Base-by-base conservation (phyloP, 2,888 invertebrate species). In the Lissocephala sabroskyi region DNA sequence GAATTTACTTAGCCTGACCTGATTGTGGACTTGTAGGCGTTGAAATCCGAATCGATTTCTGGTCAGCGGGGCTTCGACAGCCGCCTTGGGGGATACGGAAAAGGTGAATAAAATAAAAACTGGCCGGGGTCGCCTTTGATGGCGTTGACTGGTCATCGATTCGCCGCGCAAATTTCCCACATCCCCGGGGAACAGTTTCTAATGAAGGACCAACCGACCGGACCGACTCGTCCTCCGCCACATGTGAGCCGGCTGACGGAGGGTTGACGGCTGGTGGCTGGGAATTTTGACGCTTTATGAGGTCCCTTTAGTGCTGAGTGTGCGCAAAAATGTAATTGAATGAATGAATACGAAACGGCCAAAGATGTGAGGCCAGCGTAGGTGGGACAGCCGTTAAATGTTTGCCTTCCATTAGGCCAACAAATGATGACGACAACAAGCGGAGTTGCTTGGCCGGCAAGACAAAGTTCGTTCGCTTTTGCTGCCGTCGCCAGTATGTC, bases 281-380 rank as follows among this genome's bases (percentile, higher is more conserved):
- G 62, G 68, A 67, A 62, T 68, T 60, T 73, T 73, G 76, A 73
- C 73, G 76, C 76, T 73, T 73, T 73, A 73, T 73, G 73, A 73
- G 70, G 66, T 73, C 76, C 73, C 73, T 76, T 73, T 73, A 73
- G 73, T 76, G 73, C 76, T 73, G 73, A 73, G 66, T 70, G 66
- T 70, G 73, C 73, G 74, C 76, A 73, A 73, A 71, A 73, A 76
- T 76, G 70, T 73, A 73, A 76, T 73, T 73, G 73, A 73, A 76
- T 75, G 66, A 66, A 41, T 44, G 67, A 54, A 52, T 41, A 43
- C 39, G 48, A 43, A 41, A 19, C n/a, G 29, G 6, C 30, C 13
- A 32, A 13, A 30, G 28, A 11, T 9, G 33, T 10, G 14, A 19
- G 37, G 35, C 42, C 41, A 13, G 35, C 29, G 39, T 13, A 42